Base-by-base conservation (phyloP, 2,888 invertebrate species). In the Mythimna albipuncta region DNA sequence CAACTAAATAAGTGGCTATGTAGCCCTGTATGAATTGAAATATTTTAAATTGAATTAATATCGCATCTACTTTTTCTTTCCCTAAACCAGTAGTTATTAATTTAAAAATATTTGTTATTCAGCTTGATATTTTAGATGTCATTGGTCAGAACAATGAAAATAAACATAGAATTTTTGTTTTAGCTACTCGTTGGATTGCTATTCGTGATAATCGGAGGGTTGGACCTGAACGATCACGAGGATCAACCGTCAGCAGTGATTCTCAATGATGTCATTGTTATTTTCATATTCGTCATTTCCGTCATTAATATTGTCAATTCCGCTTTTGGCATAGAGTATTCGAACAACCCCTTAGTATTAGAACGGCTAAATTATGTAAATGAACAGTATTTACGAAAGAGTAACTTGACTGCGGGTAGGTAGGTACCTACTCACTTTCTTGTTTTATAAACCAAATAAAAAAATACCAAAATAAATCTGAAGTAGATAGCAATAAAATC, bases 161-260 rank as follows among this genome's bases (percentile, higher is more conserved):
- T 75, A 72, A 75, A 77, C n/a, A 32, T 2, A 41, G 35, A 11
- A 52, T 63, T 83, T 90, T 94, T 94, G 96, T 97, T 97, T 93
- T 97, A 98, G 98, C 97, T 98, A 89, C 94, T 98, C 90, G 98
- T 98, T 88, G 98, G 98, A 83, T 97, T 98, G 90, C 96, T 98
- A 89, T 98, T 98, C 97, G 97, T 98, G 87, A 96, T 97, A 88
- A 98, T 98, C 92, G 98, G 98, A 88, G 98, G 98, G 85, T 94
- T 98, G 92, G 98, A 98, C 95, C 97, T 98, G 90, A 98, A 98
- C 95, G 97, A 97, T 90, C 95, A 97, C 85, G 96, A 97, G 85
- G 98, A 98, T 91, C 98, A 98, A 91, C 97, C 97, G 59, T 97
- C 97, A 41, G 98, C 98, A n/a, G 94, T 97, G 83, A 96, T 98